phyloP scores from a whole-genome alignment of 2,113 vertebrate species.

The Numenius arquata region DNA sequence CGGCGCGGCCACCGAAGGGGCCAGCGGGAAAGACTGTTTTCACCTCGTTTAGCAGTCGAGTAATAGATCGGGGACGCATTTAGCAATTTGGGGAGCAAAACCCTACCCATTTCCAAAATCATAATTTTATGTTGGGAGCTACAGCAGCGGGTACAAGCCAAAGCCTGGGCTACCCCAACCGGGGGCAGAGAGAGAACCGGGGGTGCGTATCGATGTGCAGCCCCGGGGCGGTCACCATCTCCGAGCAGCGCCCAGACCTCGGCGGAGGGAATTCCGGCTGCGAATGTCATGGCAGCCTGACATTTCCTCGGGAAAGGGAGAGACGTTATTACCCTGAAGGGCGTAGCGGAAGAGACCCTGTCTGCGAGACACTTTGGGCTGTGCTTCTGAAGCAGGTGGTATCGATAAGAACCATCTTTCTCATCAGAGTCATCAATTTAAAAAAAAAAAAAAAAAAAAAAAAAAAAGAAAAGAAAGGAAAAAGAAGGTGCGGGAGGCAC shows the following conservation, averaged over 20 bases:
- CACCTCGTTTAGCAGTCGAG: background rate
- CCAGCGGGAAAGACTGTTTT: background rate
- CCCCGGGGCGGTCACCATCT: background rate
- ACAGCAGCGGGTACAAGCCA: background rate
- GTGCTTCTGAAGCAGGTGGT: background rate
- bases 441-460: background rate
- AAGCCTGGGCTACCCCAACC: background rate
- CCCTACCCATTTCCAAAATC: background rate
- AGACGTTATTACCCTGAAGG: background rate
- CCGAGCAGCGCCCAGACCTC: background rate
- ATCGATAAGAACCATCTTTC: background rate
- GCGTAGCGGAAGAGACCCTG: background rate
- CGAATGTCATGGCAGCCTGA: background rate
- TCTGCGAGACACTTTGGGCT: background rate
- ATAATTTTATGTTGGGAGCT: background rate
- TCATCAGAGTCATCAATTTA: background rate
- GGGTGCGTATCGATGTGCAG: background rate
- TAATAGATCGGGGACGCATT: background rate
- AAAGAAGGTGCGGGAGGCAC: background rate
- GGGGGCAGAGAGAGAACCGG: background rate
- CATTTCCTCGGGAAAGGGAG: background rate
- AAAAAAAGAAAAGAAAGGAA: background rate
- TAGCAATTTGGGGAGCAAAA: background rate
- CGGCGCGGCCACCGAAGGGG: fast-evolving
- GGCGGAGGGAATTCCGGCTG: background rate